phyloP scores from a whole-genome alignment of 2,113 vertebrate genomes.

The Tupaia chinensis region DNA sequence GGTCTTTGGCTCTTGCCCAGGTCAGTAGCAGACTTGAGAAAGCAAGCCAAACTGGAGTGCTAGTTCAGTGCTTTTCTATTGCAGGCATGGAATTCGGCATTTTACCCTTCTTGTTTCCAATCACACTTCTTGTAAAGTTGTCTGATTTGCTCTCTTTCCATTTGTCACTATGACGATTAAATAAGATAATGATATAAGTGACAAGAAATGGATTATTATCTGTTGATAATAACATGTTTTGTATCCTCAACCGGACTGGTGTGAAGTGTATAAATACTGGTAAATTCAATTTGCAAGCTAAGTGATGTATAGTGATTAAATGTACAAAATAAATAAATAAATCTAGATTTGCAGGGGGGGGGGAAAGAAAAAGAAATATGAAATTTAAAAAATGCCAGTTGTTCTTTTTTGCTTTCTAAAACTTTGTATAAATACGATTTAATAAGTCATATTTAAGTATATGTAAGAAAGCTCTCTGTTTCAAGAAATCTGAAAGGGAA shows the following conservation, averaged over 20 bases:
- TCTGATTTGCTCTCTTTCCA: background rate
- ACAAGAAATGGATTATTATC: background rate
- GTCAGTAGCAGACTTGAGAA: background rate
- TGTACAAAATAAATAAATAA: too few relatives aligned
- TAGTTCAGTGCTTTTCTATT: background rate
- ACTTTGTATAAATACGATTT: slow-evolving; percentile 26
- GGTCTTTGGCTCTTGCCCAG: background rate
- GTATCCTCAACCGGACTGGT: too few relatives aligned
- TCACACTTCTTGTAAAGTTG: background rate
- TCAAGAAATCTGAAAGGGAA: slow-evolving; percentile 44
- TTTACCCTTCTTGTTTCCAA: background rate
- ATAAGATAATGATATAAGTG: background rate
- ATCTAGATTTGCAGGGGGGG: too few relatives aligned
- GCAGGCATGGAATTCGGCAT: background rate
- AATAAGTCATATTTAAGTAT: slow-evolving; percentile 9
- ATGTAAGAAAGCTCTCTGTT: slow-evolving; percentile 15
- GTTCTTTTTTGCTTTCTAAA: background rate
- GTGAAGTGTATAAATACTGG: too few relatives aligned
- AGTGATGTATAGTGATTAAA: too few relatives aligned
- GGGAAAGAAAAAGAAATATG: background rate
- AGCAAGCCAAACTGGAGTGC: background rate
- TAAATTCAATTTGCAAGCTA: too few relatives aligned
- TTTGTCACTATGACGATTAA: background rate
- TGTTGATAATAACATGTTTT: too few relatives aligned
- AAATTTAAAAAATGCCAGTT: background rate